A percentile compares a stretch with the other conserved stretches of the same genome.
These are phyloP conservation scores for Drosophila triauraria DNA, from an alignment of 1,140 invertebrate genomes.

Conservation along the genomic window DNA sequence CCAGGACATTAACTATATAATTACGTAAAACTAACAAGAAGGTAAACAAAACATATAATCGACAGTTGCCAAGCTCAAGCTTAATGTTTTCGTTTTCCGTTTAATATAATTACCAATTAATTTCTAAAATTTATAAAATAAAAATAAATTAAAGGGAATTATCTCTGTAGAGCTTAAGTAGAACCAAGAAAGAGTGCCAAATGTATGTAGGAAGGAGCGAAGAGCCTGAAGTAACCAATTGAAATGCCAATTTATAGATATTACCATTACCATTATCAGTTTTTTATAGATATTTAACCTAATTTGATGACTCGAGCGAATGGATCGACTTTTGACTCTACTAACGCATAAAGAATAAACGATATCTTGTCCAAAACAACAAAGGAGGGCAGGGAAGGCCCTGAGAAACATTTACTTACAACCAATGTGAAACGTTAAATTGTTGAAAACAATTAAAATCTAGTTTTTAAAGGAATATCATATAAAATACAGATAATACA, in stretches of 20 bases:
- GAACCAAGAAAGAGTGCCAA: conserved; percentile 51
- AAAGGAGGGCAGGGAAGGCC: conserved; percentile 17
- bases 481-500: conserved; percentile 48
- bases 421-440: conserved; percentile 75
- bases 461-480: conserved; percentile 70
- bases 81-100: conserved; percentile 25
- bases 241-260: conserved; percentile 41
- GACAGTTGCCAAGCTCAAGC: conserved; percentile 47
- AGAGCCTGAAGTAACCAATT: conserved; percentile 35
- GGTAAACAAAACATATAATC: conserved; percentile 19
- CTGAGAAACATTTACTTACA: conserved; percentile 74
- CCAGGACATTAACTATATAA: conserved; percentile 19
- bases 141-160: not conserved
- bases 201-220: conserved; percentile 30
- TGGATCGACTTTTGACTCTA: conserved; percentile 6
- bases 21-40: conserved; percentile 18
- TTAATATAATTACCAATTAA: conserved; percentile 13
- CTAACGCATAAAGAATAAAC: conserved; percentile 45
- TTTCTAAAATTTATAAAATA: conserved; percentile 13
- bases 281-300: conserved; percentile 4
- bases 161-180: conserved; percentile 38
- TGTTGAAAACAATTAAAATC: conserved; percentile 78
- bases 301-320: conserved; percentile 22
- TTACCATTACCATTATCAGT: conserved; percentile 28
- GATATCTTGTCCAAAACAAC: conserved; percentile 67